Evolutionary conservation across 2,113 vertebrate species (phyloP), one percentile per base, ranked within the genome.

Genomic region (Hyla sarda): DNA sequence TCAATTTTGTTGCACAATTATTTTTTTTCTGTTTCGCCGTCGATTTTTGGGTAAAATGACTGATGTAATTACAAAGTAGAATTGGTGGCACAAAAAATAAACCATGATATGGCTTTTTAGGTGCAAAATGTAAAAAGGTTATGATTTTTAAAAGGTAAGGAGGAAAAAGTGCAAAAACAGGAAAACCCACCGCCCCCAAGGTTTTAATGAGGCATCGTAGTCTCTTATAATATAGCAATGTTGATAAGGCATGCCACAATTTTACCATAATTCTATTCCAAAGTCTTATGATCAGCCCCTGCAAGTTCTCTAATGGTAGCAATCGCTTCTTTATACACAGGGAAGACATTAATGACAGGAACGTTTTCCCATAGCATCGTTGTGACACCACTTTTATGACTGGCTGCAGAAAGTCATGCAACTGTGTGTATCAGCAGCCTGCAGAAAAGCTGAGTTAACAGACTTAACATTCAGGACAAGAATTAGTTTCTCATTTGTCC

Each of bases 401-500:
- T 58, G 9, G 3, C 23, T 83, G 67, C 82, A 84, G 28, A 45
- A 16, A 10, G 71, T 74, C 6, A 28, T 62, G 83, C 83, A 77
- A 67, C 83, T 60, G 19, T 50, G 23, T 87, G 2, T 88, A 23
- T 2, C 87, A 87, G 50, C 88, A 84, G 85, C 84, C 84, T 88
- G 48, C 28, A 86, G 48, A 19, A 88, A 89, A 71, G 50, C 86
- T 79, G 50, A 89, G 19, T 82, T 80, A 90, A 85, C 58, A 48
- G 88, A 37, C 76, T 28, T 86, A 85, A 6, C 69, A 34, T 89
- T 90, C 88, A 84, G 88, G 88, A 86, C 17, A 19, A 88, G 87
- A 88, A 79, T 78, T 88, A 83, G 60, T 65, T 84, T 89, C 87
- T 88, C 84, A 88, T 91, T 92, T 0, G 10, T 86, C 88, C 78